Base-by-base conservation (phyloP, 53 echinoderm and acorn worm genomes). In the Luidia sarsii region DNA sequence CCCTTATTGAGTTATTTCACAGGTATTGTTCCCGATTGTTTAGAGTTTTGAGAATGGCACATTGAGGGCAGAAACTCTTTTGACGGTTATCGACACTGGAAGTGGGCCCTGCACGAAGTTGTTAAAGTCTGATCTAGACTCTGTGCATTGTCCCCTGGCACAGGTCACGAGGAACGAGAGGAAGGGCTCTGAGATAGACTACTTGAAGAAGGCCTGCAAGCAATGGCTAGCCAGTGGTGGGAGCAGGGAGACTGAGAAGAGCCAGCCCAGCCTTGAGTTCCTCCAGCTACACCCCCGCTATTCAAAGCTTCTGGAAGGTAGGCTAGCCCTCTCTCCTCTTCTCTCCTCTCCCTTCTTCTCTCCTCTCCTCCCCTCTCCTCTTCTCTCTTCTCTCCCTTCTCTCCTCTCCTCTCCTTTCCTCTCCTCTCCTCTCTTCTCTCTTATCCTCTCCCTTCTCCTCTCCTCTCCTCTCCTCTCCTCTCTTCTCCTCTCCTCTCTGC, bases 221-320 rank as follows among this genome's bases (percentile, higher is more conserved):
- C 93, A 91, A 38, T 97, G 99, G 99, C 61, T 93, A 6, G 68
- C 81, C 24, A 94, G 85, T 71, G 99, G 99, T 23, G 99, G 99
- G 49, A 86, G 84, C 66, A 87, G 89, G 25, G 91, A 87, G 19
- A 80, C 63, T 33, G 63, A 39, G n/a, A 93, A 86, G 52, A 87
- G 86, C 28, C 74, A 80, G 15, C 91, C 91, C n/a, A 86, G 80
- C 24, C 37, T 74, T 57, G 89, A 87, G 2, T 97, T 93, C 67
- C 15, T 73, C 2, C 48, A 52, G 29, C 62, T 82, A 15, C 91
- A 97, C 68, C 91, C 99, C 34, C 73, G 84, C 50, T 97, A 93
- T 56, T 48, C 65, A 36, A 54, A 55, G 31, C 77, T 93, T 35
- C 46, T 91, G 33, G 83, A 91, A 52, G 48, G 95, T 95, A 67